phyloP scores from a whole-genome alignment of 2,113 vertebrate species.

The Gallinago jamesoni region DNA sequence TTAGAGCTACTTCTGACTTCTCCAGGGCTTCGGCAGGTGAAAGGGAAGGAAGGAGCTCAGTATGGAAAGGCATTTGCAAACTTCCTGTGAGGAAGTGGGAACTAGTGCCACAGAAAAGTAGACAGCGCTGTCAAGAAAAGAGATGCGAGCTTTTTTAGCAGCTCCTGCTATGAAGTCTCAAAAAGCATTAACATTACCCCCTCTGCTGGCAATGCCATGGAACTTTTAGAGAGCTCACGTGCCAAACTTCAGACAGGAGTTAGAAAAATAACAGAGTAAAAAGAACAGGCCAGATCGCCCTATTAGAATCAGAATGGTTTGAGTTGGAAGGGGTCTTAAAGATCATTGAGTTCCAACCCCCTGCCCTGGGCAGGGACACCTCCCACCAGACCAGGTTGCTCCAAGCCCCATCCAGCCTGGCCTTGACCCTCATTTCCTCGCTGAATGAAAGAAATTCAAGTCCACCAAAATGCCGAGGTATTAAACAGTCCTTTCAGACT shows the following conservation, averaged over 20 bases:
- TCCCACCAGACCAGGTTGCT: too few species aligned
- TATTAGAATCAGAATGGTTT: background rate
- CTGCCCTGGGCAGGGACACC: too few species aligned
- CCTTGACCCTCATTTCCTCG: background rate
- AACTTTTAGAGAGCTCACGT: background rate
- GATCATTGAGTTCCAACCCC: too few species aligned
- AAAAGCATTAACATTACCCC: background rate
- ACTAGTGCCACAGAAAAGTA: background rate
- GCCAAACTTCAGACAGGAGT: background rate
- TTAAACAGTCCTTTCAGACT: background rate
- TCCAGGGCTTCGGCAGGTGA: background rate
- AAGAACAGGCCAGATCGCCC: background rate
- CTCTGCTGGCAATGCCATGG: background rate
- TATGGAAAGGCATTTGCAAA: background rate
- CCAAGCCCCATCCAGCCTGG: too few species aligned
- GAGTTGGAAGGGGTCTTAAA: too few species aligned
- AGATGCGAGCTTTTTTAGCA: too few species aligned
- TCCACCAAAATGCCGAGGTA: background rate
- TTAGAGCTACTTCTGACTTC: background rate
- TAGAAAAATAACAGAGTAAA: background rate
- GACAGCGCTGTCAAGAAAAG: too few species aligned
- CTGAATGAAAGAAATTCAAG: background rate
- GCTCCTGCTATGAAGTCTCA: background rate
- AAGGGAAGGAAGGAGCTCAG: background rate
- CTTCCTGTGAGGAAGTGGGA: background rate